Base-by-base conservation (phyloP, 2,888 invertebrate species). In the Temnothorax rugatulus region DNA sequence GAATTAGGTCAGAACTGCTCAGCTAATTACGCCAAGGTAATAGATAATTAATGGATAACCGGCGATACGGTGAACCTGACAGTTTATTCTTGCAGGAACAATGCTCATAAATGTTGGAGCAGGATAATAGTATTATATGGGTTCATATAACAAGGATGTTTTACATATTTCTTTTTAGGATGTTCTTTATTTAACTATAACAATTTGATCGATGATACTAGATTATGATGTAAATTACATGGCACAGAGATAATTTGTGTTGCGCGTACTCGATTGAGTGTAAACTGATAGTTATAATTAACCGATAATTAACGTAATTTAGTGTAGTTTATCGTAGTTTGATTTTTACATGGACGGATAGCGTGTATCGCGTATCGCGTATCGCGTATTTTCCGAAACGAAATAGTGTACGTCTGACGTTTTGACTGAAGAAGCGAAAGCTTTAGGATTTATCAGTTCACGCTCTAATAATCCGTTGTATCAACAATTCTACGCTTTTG, bases 381-480 rank as follows among this genome's bases (percentile, higher is more conserved):
- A 9, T 7, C 52, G 18, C 7, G 18, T 38, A 18, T 52, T 52
- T 38, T 4, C 11, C 52, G 15, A 50, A 54, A 74, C 54, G 21
- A 50, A 54, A 29, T 50, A 68, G n/a, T 38, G n/a, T 64, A 84
- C 18, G 41, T 34, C 41, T 66, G 81, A 84, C 76, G 18, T 83
- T 87, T 76, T 47, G 71, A 47, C 38, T 18, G 34, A 83, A 82
- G 84, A 84, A 88, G 83, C 82, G 85, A 86, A 82, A 69, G 84
- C 86, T 90, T 87, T 87, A 68, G 85, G 82, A 91, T 85, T 89
- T 88, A 91, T 91, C 91, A 86, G 79, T 90, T 91, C 59, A 86
- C 87, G 91, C 90, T 90, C 90, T 86, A 85, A 85, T 90, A 89
- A 90, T 85, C 41, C 71, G 84, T 83, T 63, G 52, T 83, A 64